Conservation (phyloP, 2,113 vertebrate species). For the Tringa solitaria region DNA sequence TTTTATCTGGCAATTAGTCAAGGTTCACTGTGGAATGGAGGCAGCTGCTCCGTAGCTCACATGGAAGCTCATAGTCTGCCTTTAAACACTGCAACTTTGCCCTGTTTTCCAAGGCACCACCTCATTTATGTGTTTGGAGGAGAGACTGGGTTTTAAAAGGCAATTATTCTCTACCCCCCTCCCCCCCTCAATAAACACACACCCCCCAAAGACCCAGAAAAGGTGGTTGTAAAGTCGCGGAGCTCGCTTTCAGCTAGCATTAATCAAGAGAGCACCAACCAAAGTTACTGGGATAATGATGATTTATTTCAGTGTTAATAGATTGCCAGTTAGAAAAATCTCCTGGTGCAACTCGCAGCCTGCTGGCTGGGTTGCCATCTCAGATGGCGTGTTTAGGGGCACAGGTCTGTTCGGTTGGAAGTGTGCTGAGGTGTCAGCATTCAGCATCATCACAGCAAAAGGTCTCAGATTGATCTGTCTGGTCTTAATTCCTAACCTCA, state of each 20-base stretch:
- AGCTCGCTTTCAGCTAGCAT: background rate
- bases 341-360: background rate
- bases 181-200: background rate
- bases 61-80: background rate
- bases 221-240: background rate
- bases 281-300: constrained; percentile 26
- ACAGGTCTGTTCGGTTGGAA: background rate
- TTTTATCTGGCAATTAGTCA: background rate
- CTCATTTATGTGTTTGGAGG: background rate
- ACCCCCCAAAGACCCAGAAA: background rate
- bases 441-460: background rate
- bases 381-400: background rate
- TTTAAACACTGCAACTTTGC: background rate
- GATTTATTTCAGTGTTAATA: constrained; percentile 46
- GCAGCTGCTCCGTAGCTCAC: background rate
- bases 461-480: background rate
- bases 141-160: background rate
- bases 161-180: background rate
- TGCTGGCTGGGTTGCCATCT: background rate
- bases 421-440: background rate
- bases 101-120: background rate
- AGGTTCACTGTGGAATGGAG: background rate
- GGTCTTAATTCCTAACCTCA: background rate
- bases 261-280: constrained; percentile 6
- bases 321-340: constrained; percentile 42